A percentile compares a stretch with the other conserved stretches of the same genome.
These are phyloP conservation scores for Pomatorhinus ruficollis DNA, from an alignment of 2,113 vertebrate species.

Conservation along the genomic window DNA sequence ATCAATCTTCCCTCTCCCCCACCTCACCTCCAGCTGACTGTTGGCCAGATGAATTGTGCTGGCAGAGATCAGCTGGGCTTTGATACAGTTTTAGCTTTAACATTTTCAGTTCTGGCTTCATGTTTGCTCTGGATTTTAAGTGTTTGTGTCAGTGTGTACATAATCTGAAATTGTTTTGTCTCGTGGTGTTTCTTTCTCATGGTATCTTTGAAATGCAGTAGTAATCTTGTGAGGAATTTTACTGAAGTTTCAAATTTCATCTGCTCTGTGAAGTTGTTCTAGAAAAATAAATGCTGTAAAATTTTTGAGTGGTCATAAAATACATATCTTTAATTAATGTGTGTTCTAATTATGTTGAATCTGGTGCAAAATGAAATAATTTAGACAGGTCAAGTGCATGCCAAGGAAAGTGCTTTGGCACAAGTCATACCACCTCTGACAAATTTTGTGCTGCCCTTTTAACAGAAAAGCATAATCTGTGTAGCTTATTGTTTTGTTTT, in stretches of 20 bases:
- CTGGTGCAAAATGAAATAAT: background rate
- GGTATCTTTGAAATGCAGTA: background rate
- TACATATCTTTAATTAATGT: background rate
- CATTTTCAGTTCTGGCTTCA: background rate
- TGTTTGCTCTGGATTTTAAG: background rate
- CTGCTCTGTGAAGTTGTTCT: background rate
- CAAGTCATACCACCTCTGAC: background rate
- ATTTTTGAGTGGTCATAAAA: background rate
- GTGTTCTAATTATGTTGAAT: background rate
- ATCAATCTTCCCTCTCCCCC: accelerated
- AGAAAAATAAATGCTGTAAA: background rate
- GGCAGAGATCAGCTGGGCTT: background rate
- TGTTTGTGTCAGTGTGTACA: background rate
- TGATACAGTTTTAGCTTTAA: background rate
- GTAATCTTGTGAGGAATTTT: background rate
- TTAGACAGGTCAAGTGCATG: background rate
- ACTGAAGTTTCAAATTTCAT: background rate
- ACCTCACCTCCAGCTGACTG: background rate
- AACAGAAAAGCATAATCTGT: background rate
- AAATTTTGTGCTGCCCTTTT: background rate
- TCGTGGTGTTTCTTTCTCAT: background rate
- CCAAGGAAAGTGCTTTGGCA: background rate
- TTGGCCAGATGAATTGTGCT: background rate
- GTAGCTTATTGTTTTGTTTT: background rate
- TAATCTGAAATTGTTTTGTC: background rate